A percentile compares a stretch with the other conserved stretches of the same genome.
Evolutionary conservation across 30 jellyfish, hydroid and myxozoan genomes (phyloP).

Genomic region (Pseudorhiza aurosa): DNA sequence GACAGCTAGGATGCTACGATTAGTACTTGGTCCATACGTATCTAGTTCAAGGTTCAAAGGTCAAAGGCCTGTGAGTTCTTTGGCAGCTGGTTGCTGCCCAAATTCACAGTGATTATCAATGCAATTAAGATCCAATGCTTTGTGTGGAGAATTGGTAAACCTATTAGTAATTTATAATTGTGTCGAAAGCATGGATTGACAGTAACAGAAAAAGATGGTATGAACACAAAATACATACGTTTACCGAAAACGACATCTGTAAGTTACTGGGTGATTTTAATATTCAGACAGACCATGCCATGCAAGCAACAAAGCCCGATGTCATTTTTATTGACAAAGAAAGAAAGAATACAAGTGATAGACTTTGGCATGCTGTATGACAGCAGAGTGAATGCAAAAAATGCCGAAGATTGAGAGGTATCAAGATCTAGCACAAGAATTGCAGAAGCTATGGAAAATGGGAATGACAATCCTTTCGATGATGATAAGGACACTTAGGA

Average conservation of each 20-base stretch:
- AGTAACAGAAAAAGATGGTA: constrained; percentile 3
- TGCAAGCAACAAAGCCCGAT: constrained; percentile 3
- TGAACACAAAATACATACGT: constrained; percentile 2
- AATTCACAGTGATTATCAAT: no score
- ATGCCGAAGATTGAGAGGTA: constrained; percentile 14
- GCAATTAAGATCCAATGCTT: no score
- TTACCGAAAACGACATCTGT: not conserved
- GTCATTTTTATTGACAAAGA: not conserved
- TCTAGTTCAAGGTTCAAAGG: no score
- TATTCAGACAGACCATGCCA: constrained; percentile 8
- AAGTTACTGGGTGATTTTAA: constrained; percentile 8
- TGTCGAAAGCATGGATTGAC: not conserved
- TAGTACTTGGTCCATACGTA: no score
- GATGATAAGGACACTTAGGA: constrained; percentile 2
- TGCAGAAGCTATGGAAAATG: constrained; percentile 31
- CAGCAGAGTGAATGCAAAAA: no score
- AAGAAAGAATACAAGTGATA: not conserved
- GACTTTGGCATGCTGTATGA: constrained; percentile 16
- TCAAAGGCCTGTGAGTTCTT: no score
- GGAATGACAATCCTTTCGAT: constrained; percentile 3
- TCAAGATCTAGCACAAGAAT: constrained; percentile 22
- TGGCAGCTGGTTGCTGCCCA: no score
- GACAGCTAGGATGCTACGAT: no score
- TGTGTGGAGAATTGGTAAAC: no score
- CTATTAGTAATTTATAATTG: not conserved